Percentiles rank a stretch among this genome's conserved stretches.
Conservation (phyloP, 2,797 vertebrate species). For the Hippocampus kuda region DNA sequence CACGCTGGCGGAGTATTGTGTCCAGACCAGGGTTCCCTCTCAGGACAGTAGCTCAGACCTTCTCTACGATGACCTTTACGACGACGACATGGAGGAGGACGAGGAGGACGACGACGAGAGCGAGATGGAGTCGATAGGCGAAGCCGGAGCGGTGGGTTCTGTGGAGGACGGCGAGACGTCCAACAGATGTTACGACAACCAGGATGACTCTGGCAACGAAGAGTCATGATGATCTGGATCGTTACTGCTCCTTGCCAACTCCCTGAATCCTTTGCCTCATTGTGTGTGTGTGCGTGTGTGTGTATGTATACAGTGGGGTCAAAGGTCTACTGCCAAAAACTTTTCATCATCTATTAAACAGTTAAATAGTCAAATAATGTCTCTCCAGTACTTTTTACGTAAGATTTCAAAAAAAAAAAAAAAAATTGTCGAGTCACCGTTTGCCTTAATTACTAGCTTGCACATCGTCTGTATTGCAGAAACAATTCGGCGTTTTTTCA, state of each 20-base stretch:
- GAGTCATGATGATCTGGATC: conserved; percentile 84
- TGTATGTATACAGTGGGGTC: conserved; percentile 43
- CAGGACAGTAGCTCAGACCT: conserved; percentile 98
- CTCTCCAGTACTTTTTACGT: conserved; percentile 20
- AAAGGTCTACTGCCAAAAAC: conserved; percentile 53
- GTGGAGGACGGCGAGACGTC: conserved; percentile 67
- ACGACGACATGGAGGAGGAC: conserved; percentile 93
- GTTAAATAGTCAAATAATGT: conserved; percentile 13
- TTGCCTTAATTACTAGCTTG: conserved; percentile 58
- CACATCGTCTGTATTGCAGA: conserved; percentile 34
- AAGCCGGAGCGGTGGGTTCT: conserved; percentile 72
- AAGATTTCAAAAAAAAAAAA: conserved; percentile 16
- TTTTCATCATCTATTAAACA: conserved; percentile 57
- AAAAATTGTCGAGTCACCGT: conserved; percentile 29
- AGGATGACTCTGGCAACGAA: conserved; percentile 96
- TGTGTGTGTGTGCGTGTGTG: conserved; percentile 10
- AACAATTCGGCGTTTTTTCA: conserved; percentile 18
- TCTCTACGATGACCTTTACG: conserved; percentile 94
- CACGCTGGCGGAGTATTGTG: conserved; percentile 94
- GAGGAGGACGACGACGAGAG: conserved; percentile 89
- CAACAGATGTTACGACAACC: conserved; percentile 82
- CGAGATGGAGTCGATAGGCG: conserved; percentile 68
- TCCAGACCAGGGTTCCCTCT: conserved; percentile 98
- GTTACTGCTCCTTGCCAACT: conserved; percentile 30
- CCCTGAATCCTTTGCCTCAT: conserved; percentile 15